These are phyloP conservation scores for Puma concolor DNA, from an alignment of 2,113 vertebrate genomes.

Conservation along the genomic window DNA sequence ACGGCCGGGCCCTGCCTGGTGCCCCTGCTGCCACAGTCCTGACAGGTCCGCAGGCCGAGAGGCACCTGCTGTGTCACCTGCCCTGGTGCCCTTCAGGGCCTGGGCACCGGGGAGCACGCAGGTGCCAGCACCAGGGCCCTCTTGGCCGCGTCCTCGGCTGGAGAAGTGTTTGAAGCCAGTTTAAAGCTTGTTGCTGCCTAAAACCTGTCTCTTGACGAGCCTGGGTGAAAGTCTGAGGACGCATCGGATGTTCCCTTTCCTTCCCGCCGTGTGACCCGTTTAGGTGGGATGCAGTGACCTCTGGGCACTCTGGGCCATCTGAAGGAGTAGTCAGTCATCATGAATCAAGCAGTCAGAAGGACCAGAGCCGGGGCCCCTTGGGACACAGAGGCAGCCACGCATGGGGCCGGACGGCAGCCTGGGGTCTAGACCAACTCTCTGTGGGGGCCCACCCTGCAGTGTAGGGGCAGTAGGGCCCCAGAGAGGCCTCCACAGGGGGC, in stretches of 20 bases:
- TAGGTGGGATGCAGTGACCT: background rate
- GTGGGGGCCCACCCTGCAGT: background rate
- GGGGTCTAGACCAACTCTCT: background rate
- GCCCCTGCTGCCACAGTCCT: accelerated
- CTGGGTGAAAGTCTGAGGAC: background rate
- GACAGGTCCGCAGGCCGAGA: background rate
- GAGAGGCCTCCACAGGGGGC: background rate
- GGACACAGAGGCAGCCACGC: background rate
- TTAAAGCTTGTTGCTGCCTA: background rate
- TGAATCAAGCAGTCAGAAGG: background rate
- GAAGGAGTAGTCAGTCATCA: background rate
- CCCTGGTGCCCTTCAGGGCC: too few relatives aligned
- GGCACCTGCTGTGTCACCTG: accelerated
- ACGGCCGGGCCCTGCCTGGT: background rate
- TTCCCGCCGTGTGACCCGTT: background rate
- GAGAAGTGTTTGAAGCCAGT: background rate
- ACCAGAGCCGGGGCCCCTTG: background rate
- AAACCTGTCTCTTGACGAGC: background rate
- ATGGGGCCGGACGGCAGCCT: background rate
- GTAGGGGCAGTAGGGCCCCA: background rate
- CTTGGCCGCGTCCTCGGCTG: background rate
- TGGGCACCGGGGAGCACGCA: background rate
- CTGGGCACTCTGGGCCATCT: background rate
- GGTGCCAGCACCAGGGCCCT: background rate
- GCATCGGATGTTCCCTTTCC: background rate